Evolutionary conservation across 1,140 invertebrate species (phyloP).

Genomic region (Drosophila nasuta): DNA sequence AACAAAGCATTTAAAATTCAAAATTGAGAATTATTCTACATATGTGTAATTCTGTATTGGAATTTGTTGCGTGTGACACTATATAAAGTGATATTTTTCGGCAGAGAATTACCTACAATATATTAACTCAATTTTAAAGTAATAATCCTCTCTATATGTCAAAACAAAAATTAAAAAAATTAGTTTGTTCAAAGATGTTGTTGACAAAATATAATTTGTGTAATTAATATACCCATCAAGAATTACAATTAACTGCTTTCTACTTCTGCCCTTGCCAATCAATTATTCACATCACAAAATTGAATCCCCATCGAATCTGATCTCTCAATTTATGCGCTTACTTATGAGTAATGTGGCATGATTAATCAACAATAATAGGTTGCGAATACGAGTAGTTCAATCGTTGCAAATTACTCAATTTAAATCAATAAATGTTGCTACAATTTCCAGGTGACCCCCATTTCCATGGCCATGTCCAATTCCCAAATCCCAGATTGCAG

Average conservation of each 20-base stretch:
- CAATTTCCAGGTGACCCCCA: constrained; percentile 51
- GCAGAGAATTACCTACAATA: no score
- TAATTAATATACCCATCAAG: background rate
- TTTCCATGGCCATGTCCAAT: constrained; percentile 16
- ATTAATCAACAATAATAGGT: constrained; percentile 71
- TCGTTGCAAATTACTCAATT: constrained; percentile 75
- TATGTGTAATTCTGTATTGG: no score
- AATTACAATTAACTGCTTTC: background rate
- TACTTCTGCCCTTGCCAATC: background rate
- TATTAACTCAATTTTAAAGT: no score
- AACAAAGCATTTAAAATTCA: no score
- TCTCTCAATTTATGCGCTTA: constrained; percentile 53
- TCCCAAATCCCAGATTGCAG: no score
- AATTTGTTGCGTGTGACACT: no score
- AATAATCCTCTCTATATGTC: no score
- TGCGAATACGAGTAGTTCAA: constrained; percentile 17
- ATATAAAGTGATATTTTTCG: no score
- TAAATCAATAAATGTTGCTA: constrained; percentile 73
- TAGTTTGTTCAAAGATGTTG: no score
- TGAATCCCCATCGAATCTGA: constrained; percentile 44
- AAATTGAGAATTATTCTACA: no score
- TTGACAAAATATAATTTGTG: no score
- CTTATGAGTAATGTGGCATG: constrained; percentile 44
- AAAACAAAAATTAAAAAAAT: no score
- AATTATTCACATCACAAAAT: constrained; percentile 18